Base-by-base conservation (phyloP, 2,113 vertebrate genomes). In the Ariopsis seemanni region DNA sequence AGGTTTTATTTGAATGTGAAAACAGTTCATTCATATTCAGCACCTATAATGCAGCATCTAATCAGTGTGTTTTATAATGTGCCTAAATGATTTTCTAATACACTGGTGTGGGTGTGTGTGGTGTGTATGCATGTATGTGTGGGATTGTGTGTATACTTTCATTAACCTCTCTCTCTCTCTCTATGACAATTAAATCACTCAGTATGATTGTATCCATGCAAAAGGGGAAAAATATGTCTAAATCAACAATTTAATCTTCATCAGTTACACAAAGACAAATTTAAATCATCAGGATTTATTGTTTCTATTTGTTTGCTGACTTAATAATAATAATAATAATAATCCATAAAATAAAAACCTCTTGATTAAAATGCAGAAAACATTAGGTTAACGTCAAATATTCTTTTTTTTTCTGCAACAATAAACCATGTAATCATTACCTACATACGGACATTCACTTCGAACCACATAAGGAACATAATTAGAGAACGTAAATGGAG, bases 1-100 rank as follows among this genome's bases (percentile, higher is more conserved):
- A 58, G 69, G 63, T 87, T 88, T 84, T 98, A 97, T 92, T 97
- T 97, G 97, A 91, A 11, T 7, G 88, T 88, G 87, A 87, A 87
- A 86, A 42, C 42, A 52, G 83, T 80, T 86, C 52, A 87, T 89
- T 74, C 82, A 88, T 88, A 90, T 78, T 79, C 77, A 87, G 25
- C 48, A 89, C 72, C 85, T 81, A 86, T 78, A 85, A 55, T 71
- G 11, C 18, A 57, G 50, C n/a, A 88, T 67, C 86, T 82, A 89
- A 89, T 89, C 82, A 84, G 90, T 79, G 69, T 55, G 30, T 67
- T 58, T 22, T 85, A 82, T 74, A 82, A 87, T 63, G 85, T 71
- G 80, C 53, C 85, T 86, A 82, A 87, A 87, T 90, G 12, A 87
- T 84, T 90, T 86, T 81, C 81, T 86, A 81, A 90, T 89, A 87